Conservation (phyloP, 53 echinoderm and acorn worm genomes). For the Arbacia lixula region DNA sequence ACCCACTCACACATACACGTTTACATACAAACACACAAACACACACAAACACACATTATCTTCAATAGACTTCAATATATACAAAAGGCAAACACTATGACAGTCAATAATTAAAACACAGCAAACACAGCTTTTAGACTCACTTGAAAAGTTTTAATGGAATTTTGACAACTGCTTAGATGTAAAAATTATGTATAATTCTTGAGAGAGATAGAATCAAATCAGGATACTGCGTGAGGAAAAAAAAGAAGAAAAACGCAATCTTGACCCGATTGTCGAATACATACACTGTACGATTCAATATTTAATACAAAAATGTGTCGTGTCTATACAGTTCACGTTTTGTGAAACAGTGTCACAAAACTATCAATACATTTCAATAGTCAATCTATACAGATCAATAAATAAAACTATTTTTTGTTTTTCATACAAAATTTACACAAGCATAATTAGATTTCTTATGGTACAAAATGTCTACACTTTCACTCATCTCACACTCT, state of each 20-base stretch:
- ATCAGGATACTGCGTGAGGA: slow-evolving; percentile 23
- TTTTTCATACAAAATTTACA: slow-evolving; percentile 56
- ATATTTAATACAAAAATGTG: slow-evolving; percentile 16
- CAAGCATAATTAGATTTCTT: slow-evolving; percentile 44
- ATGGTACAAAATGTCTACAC: slow-evolving; percentile 53
- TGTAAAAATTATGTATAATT: neutral
- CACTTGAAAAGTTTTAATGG: slow-evolving; percentile 24
- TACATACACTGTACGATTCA: slow-evolving; percentile 30
- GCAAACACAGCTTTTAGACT: neutral
- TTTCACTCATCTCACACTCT: no score
- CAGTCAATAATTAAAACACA: neutral
- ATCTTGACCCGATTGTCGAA: slow-evolving; percentile 20
- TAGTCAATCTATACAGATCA: slow-evolving; percentile 52
- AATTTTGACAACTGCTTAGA: slow-evolving; percentile 16
- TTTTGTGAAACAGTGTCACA: slow-evolving; percentile 1
- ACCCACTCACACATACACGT: no score
- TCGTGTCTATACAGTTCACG: slow-evolving; percentile 20
- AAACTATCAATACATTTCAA: slow-evolving; percentile 28
- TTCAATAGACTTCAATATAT: neutral
- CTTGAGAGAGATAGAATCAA: slow-evolving; percentile 10
- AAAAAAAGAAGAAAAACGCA: neutral
- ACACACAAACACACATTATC: no score
- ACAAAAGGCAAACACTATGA: neutral
- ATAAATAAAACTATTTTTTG: slow-evolving; percentile 52
- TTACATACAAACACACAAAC: no score